These are phyloP conservation scores for Drosophila heteroneura DNA, from an alignment of 2,888 invertebrate species.

Conservation along the genomic window DNA sequence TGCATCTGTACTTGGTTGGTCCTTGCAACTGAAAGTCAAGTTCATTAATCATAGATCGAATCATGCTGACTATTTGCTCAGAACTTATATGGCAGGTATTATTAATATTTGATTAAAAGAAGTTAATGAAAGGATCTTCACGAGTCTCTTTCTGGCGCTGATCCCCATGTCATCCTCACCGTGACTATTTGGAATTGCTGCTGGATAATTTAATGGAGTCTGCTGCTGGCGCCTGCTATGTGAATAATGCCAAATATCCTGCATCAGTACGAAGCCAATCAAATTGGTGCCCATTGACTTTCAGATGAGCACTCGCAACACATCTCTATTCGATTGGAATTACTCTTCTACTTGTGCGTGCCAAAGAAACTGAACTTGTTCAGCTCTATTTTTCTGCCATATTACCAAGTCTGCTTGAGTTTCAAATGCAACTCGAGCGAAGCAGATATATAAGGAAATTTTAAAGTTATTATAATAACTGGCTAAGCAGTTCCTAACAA, in stretches of 20 bases:
- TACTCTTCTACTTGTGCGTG: no score
- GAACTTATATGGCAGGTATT: not conserved
- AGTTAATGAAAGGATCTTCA: not conserved
- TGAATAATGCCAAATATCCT: not conserved
- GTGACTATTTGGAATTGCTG: not conserved
- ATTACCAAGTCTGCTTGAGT: not conserved
- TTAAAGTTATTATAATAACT: not conserved
- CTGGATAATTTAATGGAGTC: not conserved
- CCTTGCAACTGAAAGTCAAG: not conserved
- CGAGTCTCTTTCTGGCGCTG: not conserved
- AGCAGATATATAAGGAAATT: not conserved
- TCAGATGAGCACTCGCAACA: not conserved
- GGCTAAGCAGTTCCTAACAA: not conserved
- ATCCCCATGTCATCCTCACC: not conserved
- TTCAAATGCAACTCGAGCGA: not conserved
- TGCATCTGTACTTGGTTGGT: not conserved
- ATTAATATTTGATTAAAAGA: not conserved
- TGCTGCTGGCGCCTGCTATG: not conserved
- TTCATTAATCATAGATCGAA: not conserved
- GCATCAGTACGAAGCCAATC: not conserved
- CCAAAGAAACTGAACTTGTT: not conserved
- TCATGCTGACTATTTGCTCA: not conserved
- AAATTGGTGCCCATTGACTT: not conserved
- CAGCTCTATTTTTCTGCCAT: not conserved
- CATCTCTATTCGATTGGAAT: not conserved